Conservation (phyloP, 1,140 invertebrate genomes). For the Reticulitermes speratus region DNA sequence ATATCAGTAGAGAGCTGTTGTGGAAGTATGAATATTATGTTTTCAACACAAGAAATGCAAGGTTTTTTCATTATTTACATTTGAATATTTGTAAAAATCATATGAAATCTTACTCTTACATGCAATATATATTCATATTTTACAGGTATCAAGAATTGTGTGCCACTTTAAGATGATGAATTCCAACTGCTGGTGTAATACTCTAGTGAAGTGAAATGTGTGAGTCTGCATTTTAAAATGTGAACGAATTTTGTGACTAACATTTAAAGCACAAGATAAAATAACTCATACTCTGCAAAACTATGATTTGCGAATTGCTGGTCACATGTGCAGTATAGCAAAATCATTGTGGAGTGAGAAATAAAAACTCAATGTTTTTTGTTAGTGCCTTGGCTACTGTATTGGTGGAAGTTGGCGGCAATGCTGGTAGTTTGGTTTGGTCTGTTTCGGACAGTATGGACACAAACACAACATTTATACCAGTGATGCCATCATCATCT, state of each 20-base stretch:
- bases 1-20: no score
- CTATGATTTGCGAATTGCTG: not conserved
- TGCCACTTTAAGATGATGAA: not conserved
- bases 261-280: not conserved
- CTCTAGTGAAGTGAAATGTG: not conserved
- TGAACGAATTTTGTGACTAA: not conserved
- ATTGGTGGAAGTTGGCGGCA: constrained; percentile 8
- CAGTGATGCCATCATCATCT: not conserved
- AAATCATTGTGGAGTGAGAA: not conserved
- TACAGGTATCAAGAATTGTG: not conserved
- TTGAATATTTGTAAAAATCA: no score
- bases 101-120: no score
- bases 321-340: not conserved
- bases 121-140: not conserved
- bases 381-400: constrained; percentile 23
- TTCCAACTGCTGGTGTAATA: not conserved
- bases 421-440: constrained; percentile 14
- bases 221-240: not conserved
- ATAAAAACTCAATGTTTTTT: constrained; percentile 21
- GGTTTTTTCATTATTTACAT: no score
- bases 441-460: not conserved
- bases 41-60: no score
- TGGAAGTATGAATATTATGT: no score
- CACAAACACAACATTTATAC: not conserved
- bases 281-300: not conserved